Percentiles rank a stretch among this genome's conserved stretches.
These are phyloP conservation scores for Lithophane socia DNA, from an alignment of 2,888 invertebrate species.

Conservation along the genomic window DNA sequence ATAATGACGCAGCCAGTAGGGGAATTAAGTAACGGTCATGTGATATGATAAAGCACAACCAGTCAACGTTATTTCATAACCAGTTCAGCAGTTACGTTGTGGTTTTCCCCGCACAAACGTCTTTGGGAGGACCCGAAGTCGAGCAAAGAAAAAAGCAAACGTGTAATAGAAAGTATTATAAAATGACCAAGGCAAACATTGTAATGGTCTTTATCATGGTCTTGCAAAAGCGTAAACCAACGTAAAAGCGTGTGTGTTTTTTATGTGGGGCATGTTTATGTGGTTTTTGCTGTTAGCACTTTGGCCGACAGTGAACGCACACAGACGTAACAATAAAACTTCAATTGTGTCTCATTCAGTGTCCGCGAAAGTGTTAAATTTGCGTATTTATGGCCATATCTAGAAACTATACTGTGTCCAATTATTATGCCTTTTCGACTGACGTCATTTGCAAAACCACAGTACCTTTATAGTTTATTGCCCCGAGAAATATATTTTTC, in stretches of 20 bases:
- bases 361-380: not conserved
- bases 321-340: no score
- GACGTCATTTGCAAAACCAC: not conserved
- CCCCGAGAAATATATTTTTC: not conserved
- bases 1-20: constrained; percentile 22
- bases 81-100: constrained; percentile 19
- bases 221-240: not conserved
- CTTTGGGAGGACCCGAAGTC: constrained; percentile 26
- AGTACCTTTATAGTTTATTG: no score
- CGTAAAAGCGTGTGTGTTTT: no score
- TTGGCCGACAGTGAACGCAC: no score
- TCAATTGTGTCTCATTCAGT: no score
- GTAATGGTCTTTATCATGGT: not conserved
- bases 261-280: not conserved
- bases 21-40: constrained; percentile 24
- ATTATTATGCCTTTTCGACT: not conserved
- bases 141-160: constrained; percentile 15
- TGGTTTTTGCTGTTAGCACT: not conserved
- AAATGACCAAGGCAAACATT: constrained; percentile 11
- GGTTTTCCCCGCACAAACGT: constrained; percentile 33
- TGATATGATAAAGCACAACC: constrained; percentile 10
- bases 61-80: constrained; percentile 36
- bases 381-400: not conserved
- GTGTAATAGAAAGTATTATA: constrained; percentile 17
- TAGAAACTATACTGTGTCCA: constrained; percentile 1